Percentiles rank a stretch among this genome's conserved stretches.
phyloP scores from a whole-genome alignment of 2,797 vertebrate genomes.

The Morelia viridis region DNA sequence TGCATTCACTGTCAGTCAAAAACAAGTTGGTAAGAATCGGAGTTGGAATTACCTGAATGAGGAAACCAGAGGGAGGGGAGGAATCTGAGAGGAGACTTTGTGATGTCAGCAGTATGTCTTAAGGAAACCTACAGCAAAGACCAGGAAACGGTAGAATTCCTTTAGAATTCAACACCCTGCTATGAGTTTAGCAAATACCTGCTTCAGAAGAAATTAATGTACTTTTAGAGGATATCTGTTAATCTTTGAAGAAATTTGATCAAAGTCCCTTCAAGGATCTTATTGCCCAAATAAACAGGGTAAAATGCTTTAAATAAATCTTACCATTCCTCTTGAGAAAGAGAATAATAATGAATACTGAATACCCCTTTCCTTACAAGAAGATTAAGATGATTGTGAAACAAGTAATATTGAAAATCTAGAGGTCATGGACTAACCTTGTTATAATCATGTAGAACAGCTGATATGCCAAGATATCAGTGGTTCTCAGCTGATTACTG shows the following conservation, averaged over 20 bases:
- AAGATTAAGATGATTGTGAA: constrained; percentile 20
- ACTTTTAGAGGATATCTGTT: constrained; percentile 64
- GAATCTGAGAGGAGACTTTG: constrained; percentile 68
- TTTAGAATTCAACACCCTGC: constrained; percentile 48
- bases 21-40: constrained; percentile 77
- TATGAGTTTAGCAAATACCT: constrained; percentile 69
- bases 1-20: constrained; percentile 72
- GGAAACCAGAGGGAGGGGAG: constrained; percentile 69
- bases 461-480: constrained; percentile 29
- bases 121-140: constrained; percentile 73
- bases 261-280: constrained; percentile 67
- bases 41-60: constrained; percentile 79
- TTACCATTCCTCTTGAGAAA: constrained; percentile 35
- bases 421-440: neutral
- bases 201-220: constrained; percentile 58
- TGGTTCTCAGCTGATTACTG: constrained; percentile 33
- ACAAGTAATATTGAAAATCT: neutral
- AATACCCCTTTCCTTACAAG: constrained; percentile 29
- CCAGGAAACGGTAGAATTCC: constrained; percentile 61
- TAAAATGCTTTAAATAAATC: constrained; percentile 38
- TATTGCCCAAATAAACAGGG: constrained; percentile 66
- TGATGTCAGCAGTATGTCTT: constrained; percentile 75
- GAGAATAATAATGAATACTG: constrained; percentile 32
- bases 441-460: neutral
- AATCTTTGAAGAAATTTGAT: constrained; percentile 74